phyloP scores from a whole-genome alignment of 2,113 vertebrate species.

The Prochilodus magdalenae region DNA sequence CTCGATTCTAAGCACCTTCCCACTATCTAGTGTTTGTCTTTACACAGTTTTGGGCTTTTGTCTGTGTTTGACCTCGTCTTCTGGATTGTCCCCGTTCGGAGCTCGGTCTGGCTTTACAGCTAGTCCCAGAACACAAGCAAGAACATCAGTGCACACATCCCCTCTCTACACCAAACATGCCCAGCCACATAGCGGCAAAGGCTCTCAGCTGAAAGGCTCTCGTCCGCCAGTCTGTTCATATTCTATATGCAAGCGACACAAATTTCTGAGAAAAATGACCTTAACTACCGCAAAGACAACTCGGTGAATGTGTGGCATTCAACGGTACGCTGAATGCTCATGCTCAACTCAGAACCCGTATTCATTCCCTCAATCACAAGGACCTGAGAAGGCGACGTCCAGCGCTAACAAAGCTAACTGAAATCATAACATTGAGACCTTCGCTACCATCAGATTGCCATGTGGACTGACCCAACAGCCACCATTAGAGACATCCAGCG shows the following conservation, averaged over 20 bases:
- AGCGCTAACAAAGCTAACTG: background rate
- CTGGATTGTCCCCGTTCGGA: no score
- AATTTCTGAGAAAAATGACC: background rate
- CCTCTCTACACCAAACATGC: background rate
- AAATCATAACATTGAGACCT: background rate
- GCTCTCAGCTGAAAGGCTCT: background rate
- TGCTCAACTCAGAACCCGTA: background rate
- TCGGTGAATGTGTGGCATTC: background rate
- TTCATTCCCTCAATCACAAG: background rate
- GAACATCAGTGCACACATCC: background rate
- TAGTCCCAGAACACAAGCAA: background rate
- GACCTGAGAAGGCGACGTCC: background rate
- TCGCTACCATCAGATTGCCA: no score
- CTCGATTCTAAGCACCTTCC: no score
- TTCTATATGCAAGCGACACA: background rate
- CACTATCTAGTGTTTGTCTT: no score
- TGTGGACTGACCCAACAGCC: no score
- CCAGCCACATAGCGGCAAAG: background rate
- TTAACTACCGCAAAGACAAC: background rate
- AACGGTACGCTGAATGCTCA: no score
- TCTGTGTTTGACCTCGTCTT: no score
- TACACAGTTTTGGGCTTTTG: no score
- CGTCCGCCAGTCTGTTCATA: background rate
- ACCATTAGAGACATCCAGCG: no score
- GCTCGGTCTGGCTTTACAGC: no score